phyloP scores from a whole-genome alignment of 1,140 invertebrate genomes.

The Papilio polyxenes region DNA sequence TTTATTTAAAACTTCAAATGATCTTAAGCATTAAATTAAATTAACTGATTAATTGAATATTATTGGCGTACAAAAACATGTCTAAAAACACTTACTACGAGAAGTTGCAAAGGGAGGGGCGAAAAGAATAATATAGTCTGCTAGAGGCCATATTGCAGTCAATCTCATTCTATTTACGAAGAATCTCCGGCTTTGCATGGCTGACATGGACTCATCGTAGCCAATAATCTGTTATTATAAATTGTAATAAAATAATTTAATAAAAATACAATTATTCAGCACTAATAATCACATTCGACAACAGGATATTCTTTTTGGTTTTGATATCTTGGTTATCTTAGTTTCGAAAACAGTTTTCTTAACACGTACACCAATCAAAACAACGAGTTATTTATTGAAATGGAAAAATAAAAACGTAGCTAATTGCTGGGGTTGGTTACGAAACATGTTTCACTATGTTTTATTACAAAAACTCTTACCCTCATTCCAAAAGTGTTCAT shows the following conservation, averaged over 20 bases:
- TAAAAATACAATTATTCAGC: not conserved
- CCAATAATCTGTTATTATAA: not conserved
- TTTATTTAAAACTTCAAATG: too few relatives aligned
- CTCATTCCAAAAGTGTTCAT: conserved; percentile 99
- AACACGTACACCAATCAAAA: too few relatives aligned
- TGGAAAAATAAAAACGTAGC: too few relatives aligned
- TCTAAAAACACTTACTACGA: not conserved
- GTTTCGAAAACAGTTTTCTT: too few relatives aligned
- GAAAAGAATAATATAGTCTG: not conserved
- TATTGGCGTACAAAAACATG: not conserved
- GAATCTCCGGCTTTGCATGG: not conserved
- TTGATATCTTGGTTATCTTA: too few relatives aligned
- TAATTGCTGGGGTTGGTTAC: not conserved
- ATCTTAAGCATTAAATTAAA: too few relatives aligned
- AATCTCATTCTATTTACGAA: not conserved
- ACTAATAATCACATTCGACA: not conserved
- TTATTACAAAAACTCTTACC: conserved; percentile 72
- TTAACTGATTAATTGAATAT: not conserved
- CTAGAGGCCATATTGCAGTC: not conserved
- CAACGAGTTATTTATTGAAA: too few relatives aligned
- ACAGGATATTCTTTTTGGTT: not conserved
- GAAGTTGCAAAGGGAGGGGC: not conserved
- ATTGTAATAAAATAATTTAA: not conserved
- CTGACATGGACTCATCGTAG: not conserved
- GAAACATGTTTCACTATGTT: not conserved